phyloP scores from a whole-genome alignment of 2,113 vertebrate species.

The Prinia subflava region DNA sequence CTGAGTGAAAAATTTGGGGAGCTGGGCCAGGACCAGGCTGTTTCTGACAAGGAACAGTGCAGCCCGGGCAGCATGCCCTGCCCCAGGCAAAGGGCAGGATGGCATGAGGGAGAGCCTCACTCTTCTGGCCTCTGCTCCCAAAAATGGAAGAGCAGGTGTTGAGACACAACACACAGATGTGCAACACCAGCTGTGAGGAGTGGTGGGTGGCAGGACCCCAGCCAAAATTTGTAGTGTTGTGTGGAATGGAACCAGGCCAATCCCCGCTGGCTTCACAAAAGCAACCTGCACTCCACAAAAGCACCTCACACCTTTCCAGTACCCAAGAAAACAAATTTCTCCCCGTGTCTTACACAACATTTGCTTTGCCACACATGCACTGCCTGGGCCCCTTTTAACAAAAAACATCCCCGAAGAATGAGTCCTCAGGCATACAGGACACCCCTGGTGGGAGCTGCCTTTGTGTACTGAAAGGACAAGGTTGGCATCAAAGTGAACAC shows the following conservation, averaged over 20 bases:
- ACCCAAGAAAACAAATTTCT: background rate
- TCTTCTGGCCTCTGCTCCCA: background rate
- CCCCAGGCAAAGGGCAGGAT: background rate
- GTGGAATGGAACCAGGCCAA: background rate
- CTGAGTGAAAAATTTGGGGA: background rate
- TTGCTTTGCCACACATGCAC: accelerated
- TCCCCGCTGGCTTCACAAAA: accelerated
- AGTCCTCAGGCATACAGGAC: background rate
- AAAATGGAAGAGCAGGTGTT: background rate
- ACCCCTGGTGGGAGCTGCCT: background rate
- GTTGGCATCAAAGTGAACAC: background rate
- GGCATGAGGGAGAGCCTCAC: background rate
- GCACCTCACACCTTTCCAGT: background rate
- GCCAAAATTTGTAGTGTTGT: background rate
- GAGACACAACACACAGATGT: accelerated
- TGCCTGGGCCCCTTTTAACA: background rate
- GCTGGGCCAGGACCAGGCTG: background rate
- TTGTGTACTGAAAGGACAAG: background rate
- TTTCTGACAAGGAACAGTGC: accelerated
- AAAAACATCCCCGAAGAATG: background rate
- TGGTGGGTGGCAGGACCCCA: background rate
- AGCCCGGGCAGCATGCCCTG: background rate
- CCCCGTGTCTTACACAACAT: background rate
- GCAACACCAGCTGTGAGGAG: background rate
- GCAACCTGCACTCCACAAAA: background rate